Percentiles rank a stretch among this genome's conserved stretches.
phyloP scores from a whole-genome alignment of 92 coral and sea anemone genomes.

The Metridium senile region DNA sequence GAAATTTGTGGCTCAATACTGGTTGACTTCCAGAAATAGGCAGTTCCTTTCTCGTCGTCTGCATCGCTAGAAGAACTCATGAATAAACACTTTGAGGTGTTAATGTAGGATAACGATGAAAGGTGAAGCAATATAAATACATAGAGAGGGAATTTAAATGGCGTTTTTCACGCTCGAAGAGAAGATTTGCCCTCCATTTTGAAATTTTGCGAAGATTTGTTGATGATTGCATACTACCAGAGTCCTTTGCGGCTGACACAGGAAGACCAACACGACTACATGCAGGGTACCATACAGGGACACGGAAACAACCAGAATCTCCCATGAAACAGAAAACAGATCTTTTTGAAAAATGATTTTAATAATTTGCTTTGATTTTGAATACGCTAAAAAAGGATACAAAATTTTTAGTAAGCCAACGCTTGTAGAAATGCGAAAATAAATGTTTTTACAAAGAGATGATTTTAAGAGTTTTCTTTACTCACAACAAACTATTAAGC shows the following conservation, averaged over 20 bases:
- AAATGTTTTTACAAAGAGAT: too few species aligned
- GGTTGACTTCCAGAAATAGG: slow-evolving; percentile 93
- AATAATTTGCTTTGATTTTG: too few species aligned
- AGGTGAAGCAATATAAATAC: background rate
- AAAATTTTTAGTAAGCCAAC: too few species aligned
- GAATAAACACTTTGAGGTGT: slow-evolving; percentile 5
- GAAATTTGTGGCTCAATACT: slow-evolving; percentile 79
- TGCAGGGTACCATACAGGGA: too few species aligned
- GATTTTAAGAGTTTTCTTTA: too few species aligned
- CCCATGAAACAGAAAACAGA: too few species aligned
- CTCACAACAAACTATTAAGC: too few species aligned
- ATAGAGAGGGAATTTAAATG: background rate
- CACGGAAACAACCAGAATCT: too few species aligned
- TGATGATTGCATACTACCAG: slow-evolving; percentile 32
- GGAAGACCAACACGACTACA: slow-evolving; percentile 2
- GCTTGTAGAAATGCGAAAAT: too few species aligned
- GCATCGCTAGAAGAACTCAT: slow-evolving; percentile 26
- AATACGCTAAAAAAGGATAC: too few species aligned
- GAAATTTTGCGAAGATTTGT: slow-evolving; percentile 3
- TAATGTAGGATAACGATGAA: background rate
- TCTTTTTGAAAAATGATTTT: too few species aligned
- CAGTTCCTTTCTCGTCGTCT: slow-evolving; percentile 75
- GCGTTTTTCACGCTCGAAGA: background rate
- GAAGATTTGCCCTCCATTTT: background rate
- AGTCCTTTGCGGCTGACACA: slow-evolving; percentile 17